These are phyloP conservation scores for Vidua chalybeata DNA, from an alignment of 2,113 vertebrate genomes.

Conservation along the genomic window DNA sequence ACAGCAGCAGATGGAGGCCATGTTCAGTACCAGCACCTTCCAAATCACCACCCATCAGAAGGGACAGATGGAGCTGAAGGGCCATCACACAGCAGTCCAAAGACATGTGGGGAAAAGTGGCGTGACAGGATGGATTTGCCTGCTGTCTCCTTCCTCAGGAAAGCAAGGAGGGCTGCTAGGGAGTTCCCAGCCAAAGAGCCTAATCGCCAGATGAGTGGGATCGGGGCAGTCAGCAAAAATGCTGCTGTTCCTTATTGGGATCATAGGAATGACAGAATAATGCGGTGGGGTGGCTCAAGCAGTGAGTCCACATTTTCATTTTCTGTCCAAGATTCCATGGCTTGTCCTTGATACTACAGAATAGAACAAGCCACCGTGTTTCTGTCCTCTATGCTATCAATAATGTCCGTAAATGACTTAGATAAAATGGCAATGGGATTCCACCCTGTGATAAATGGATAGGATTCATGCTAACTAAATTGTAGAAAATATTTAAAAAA, in stretches of 20 bases:
- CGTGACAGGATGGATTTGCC: not conserved
- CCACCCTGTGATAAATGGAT: not conserved
- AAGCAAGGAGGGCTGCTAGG: not conserved
- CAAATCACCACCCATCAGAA: accelerated
- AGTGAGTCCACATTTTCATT: not conserved
- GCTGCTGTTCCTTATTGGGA: not conserved
- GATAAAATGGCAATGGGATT: not conserved
- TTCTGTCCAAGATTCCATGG: not conserved
- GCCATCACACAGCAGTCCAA: not conserved
- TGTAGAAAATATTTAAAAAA: too few species aligned
- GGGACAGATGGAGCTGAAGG: not conserved
- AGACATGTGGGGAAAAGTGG: not conserved
- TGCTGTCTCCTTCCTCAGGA: not conserved
- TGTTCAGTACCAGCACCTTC: not conserved
- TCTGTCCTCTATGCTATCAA: not conserved
- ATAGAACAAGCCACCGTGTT: accelerated
- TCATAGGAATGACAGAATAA: not conserved
- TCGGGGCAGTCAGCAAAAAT: not conserved
- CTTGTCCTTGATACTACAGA: not conserved
- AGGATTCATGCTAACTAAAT: too few species aligned
- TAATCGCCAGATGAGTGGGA: accelerated
- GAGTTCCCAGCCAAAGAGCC: not conserved
- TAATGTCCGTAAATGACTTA: not conserved
- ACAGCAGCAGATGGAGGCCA: not conserved
- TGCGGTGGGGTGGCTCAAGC: not conserved